Base-by-base conservation (phyloP, 1,140 invertebrate species). In the Caenorhabditis latens region DNA sequence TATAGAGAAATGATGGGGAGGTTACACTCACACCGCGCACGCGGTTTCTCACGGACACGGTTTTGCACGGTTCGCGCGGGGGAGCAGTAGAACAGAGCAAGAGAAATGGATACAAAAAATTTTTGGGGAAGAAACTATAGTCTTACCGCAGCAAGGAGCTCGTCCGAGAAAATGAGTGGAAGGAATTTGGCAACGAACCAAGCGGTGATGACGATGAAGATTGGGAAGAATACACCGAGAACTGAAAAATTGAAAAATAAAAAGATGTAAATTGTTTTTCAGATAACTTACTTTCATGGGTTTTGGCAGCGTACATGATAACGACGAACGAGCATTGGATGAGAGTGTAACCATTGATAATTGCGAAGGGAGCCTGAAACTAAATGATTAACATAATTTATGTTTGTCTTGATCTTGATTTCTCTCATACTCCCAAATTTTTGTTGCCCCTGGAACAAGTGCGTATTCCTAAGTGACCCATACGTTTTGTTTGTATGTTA, bases 21-120 rank as follows among this genome's bases (percentile, higher is more conserved):
- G 43, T 71, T 8, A 71, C 71, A 50, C 71, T 50, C 4, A 24
- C 71, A 79, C 43, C 46, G 46, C 71, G 71, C 71, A 79, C 71
- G 71, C 71, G 71, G 43, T 21, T 79, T 53, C 19, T 79, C 43
- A 50, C 71, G 43, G 71, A 79, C 4, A 79, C 46, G 19, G 71
- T n/a, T 79, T 79, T 67, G 32, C 63, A 40, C 24, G 63, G 63
- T 32, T 32, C 32, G 42, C 65, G 42, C 14, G 71, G 46, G 46
- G 46, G 46, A 79, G 71, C 71, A 53, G n/a, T 32, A 32, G 63
- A 79, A 46, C 13, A 16, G 24, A 32, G 13, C 61, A 71, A 6
- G 2, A 24, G n/a, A 6, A 43, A 21, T 7, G 3, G 3, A 53
- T 53, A 8, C 9, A 53, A 75, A 75, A 4, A 1, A 58, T 16